Evolutionary conservation across 2,888 invertebrate species (phyloP).

Genomic region (Scaeva pyrastri): DNA sequence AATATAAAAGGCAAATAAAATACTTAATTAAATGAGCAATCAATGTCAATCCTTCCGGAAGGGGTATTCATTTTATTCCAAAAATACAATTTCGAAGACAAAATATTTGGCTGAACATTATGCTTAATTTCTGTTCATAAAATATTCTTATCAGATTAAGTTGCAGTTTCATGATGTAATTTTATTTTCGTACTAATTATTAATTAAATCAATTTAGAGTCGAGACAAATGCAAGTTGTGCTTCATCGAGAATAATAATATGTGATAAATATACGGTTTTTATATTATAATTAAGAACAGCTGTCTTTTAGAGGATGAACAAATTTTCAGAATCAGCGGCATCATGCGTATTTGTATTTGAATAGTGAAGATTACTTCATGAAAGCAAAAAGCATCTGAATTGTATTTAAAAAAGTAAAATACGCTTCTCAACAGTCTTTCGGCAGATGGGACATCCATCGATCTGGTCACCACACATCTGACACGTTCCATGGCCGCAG

Average conservation of each 20-base stretch:
- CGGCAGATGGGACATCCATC: constrained; percentile 98
- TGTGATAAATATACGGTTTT: constrained; percentile 21
- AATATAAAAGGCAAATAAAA: constrained; percentile 45
- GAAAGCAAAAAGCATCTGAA: constrained; percentile 34
- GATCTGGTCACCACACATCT: constrained; percentile 99
- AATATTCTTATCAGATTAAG: background rate
- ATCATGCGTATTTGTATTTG: background rate
- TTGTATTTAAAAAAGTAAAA: constrained; percentile 91
- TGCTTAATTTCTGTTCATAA: constrained; percentile 18
- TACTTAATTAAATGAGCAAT: constrained; percentile 42
- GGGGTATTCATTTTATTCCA: constrained; percentile 6
- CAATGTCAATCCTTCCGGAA: background rate
- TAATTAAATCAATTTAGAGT: background rate
- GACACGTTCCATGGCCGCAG: constrained; percentile 98
- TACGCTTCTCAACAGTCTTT: constrained; percentile 97
- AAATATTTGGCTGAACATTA: constrained; percentile 37
- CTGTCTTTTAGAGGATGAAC: constrained; percentile 51
- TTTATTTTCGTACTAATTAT: background rate
- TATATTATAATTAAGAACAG: constrained; percentile 1
- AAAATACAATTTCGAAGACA: constrained; percentile 48
- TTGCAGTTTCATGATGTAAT: background rate
- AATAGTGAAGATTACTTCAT: constrained; percentile 1
- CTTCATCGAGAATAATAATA: constrained; percentile 43
- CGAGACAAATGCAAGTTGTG: constrained; percentile 46
- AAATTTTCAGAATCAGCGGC: constrained; percentile 31